Percentiles rank a stretch among this genome's conserved stretches.
Evolutionary conservation across 2,113 vertebrate species (phyloP).

Genomic region (Semicossyphus pulcher): DNA sequence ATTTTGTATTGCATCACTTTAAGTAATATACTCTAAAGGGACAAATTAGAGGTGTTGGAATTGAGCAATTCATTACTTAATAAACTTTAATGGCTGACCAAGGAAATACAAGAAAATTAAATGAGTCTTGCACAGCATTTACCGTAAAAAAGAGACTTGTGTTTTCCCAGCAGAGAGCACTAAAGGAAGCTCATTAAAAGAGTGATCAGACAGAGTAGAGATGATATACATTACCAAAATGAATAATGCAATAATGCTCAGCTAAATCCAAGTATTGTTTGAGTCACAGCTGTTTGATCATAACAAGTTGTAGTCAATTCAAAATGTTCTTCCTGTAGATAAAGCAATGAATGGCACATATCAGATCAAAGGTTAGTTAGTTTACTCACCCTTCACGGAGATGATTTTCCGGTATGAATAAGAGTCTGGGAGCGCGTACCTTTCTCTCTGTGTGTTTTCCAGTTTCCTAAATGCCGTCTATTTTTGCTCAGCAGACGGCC

Average conservation of each 20-base stretch:
- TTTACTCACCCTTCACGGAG: neutral
- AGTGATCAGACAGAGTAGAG: slow-evolving; percentile 20
- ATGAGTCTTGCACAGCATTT: neutral
- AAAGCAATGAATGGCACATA: neutral
- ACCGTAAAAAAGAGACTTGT: slow-evolving; percentile 24
- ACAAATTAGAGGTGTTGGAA: neutral
- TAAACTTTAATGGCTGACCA: neutral
- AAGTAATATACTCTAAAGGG: neutral
- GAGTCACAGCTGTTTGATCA: no score
- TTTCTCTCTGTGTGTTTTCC: slow-evolving; percentile 36
- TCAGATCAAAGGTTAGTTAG: neutral
- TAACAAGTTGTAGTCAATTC: no score
- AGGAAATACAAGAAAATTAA: slow-evolving; percentile 12
- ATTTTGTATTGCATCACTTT: neutral
- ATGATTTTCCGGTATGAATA: slow-evolving; percentile 27
- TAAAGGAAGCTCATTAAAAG: slow-evolving; percentile 18
- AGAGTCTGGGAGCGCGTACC: slow-evolving; percentile 2
- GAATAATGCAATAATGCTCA: slow-evolving; percentile 5
- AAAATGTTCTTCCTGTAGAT: no score
- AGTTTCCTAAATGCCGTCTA: slow-evolving; percentile 60
- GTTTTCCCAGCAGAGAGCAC: slow-evolving; percentile 2
- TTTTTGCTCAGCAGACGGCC: slow-evolving; percentile 61
- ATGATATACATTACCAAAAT: neutral
- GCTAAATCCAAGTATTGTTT: no score
- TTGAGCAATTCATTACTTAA: slow-evolving; percentile 1